A percentile compares a stretch with the other conserved stretches of the same genome.
Evolutionary conservation across 2,113 vertebrate species (phyloP).

Genomic region (Bubo scandiacus): DNA sequence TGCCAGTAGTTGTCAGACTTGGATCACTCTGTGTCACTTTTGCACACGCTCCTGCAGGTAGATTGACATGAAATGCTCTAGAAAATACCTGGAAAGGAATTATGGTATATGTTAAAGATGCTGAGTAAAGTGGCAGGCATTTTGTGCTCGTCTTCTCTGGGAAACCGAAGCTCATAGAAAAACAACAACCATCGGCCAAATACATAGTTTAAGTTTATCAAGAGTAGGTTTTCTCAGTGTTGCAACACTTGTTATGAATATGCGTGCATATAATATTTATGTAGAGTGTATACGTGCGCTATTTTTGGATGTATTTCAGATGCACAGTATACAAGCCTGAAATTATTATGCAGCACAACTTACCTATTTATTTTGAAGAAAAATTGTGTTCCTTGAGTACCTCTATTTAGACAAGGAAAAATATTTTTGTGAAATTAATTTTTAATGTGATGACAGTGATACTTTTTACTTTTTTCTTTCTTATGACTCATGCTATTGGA

Average conservation of each 20-base stretch:
- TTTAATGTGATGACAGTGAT: neutral
- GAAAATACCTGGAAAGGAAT: constrained; percentile 75
- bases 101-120: constrained; percentile 66
- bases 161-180: neutral
- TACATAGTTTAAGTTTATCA: neutral
- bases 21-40: constrained; percentile 74
- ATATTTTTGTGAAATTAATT: neutral
- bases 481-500: neutral
- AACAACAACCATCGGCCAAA: neutral
- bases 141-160: constrained; percentile 43
- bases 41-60: constrained; percentile 77
- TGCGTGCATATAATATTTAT: neutral
- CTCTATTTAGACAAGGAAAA: neutral
- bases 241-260: neutral
- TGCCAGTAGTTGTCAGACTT: constrained; percentile 65
- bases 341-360: neutral
- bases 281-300: neutral
- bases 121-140: constrained; percentile 68
- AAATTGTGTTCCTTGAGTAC: neutral
- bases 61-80: constrained; percentile 72
- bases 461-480: neutral
- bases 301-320: neutral
- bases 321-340: neutral
- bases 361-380: neutral
- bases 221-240: neutral